A percentile compares a stretch with the other conserved stretches of the same genome.
Evolutionary conservation across 2,888 invertebrate species (phyloP).

Genomic region (Noctua fimbriata): DNA sequence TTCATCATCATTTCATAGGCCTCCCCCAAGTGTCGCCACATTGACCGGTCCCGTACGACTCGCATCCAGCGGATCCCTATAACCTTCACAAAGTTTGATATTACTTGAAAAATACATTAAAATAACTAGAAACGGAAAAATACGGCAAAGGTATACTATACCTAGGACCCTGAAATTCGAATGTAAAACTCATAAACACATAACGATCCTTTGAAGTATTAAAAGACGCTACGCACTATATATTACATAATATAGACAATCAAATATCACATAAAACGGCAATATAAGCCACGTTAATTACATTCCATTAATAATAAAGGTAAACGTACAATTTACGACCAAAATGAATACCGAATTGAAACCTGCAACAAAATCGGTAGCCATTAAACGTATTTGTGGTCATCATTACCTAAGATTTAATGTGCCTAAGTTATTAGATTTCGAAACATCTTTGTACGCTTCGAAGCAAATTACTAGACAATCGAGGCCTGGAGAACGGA

Average conservation of each 20-base stretch:
- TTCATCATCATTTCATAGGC: too few species aligned
- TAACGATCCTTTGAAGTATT: constrained; percentile 11
- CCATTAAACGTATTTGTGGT: constrained; percentile 55
- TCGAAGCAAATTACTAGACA: constrained; percentile 70
- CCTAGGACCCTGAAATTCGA: constrained; percentile 17
- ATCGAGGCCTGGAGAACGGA: constrained; percentile 75
- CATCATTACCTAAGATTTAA: constrained; percentile 57
- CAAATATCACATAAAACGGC: constrained; percentile 18
- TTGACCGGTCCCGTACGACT: too few species aligned
- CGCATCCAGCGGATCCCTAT: too few species aligned
- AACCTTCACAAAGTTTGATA: too few species aligned
- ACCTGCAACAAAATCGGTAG: constrained; percentile 52
- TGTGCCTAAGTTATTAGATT: constrained; percentile 60
- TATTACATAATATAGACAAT: background rate
- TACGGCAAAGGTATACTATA: background rate
- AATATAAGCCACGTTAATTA: constrained; percentile 42
- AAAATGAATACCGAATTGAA: constrained; percentile 58
- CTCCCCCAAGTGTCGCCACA: too few species aligned
- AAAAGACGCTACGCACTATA: constrained; percentile 1
- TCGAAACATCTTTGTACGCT: constrained; percentile 60
- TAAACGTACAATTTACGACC: constrained; percentile 44
- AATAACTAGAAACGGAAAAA: background rate
- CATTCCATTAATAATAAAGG: constrained; percentile 45
- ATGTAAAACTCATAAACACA: constrained; percentile 8
- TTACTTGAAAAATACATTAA: background rate